Conservation (phyloP, 2,797 vertebrate genomes). For the Smutsia gigantea region DNA sequence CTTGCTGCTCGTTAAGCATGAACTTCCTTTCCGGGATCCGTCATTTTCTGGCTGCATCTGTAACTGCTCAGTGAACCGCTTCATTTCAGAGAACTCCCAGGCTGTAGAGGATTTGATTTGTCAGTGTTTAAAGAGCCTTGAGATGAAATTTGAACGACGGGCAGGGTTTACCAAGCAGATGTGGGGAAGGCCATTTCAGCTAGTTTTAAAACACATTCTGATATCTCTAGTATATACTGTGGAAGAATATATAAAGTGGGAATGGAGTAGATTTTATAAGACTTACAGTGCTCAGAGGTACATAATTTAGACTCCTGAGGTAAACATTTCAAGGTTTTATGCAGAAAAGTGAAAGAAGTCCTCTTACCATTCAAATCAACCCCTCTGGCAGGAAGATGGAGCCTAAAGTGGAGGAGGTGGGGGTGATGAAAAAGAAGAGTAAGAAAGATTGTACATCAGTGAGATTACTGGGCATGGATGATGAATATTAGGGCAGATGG, state of each 20-base stretch:
- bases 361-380: fast-evolving
- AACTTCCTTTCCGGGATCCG: too few relatives aligned
- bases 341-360: not conserved
- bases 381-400: not conserved
- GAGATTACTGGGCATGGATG: not conserved
- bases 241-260: not conserved
- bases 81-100: too few relatives aligned
- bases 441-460: not conserved
- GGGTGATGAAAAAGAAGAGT: not conserved
- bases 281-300: not conserved
- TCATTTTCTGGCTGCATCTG: too few relatives aligned
- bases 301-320: not conserved
- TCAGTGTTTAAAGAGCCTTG: not conserved
- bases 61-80: too few relatives aligned
- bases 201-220: not conserved
- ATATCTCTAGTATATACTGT: not conserved
- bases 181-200: not conserved
- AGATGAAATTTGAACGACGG: not conserved
- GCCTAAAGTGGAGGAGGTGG: not conserved
- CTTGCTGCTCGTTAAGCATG: too few relatives aligned
- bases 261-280: not conserved
- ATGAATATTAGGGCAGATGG: not conserved
- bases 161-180: not conserved
- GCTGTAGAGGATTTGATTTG: too few relatives aligned
- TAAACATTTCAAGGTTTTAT: not conserved